Percentiles rank a stretch among this genome's conserved stretches.
These are phyloP conservation scores for Platycheirus rosarum DNA, from an alignment of 2,888 invertebrate genomes.

Conservation along the genomic window DNA sequence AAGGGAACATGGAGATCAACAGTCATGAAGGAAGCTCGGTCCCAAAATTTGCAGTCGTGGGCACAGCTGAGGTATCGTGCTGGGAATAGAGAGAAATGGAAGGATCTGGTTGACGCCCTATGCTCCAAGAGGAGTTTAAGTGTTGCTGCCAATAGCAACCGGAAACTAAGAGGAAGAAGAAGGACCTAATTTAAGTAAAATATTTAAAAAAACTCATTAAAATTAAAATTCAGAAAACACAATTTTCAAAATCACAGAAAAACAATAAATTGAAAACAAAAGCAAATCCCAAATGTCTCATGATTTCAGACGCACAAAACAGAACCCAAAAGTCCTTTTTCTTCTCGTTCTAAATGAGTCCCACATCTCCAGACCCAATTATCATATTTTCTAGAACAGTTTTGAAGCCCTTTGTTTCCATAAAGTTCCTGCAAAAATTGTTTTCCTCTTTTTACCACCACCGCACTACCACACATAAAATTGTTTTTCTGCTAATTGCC, in stretches of 20 bases:
- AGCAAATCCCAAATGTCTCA: constrained; percentile 13
- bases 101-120: too few species aligned
- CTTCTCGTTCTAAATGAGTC: constrained; percentile 1
- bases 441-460: background rate
- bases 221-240: too few species aligned
- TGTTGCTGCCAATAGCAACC: too few species aligned
- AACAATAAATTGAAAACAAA: constrained; percentile 6
- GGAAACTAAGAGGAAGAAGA: too few species aligned
- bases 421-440: background rate
- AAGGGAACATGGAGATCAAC: too few species aligned
- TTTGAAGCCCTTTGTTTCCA: background rate
- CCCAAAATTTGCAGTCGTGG: too few species aligned
- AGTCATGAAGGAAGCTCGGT: too few species aligned
- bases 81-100: too few species aligned
- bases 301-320: background rate
- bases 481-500: constrained; percentile 25
- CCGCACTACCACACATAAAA: constrained; percentile 1
- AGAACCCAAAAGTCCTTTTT: constrained; percentile 3
- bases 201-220: too few species aligned
- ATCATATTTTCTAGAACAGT: background rate
- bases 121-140: too few species aligned
- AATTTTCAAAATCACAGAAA: background rate
- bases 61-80: too few species aligned
- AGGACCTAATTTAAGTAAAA: too few species aligned
- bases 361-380: constrained; percentile 9